These are phyloP conservation scores for Lepus townsendii DNA, from an alignment of 2,797 vertebrate species.

Conservation along the genomic window DNA sequence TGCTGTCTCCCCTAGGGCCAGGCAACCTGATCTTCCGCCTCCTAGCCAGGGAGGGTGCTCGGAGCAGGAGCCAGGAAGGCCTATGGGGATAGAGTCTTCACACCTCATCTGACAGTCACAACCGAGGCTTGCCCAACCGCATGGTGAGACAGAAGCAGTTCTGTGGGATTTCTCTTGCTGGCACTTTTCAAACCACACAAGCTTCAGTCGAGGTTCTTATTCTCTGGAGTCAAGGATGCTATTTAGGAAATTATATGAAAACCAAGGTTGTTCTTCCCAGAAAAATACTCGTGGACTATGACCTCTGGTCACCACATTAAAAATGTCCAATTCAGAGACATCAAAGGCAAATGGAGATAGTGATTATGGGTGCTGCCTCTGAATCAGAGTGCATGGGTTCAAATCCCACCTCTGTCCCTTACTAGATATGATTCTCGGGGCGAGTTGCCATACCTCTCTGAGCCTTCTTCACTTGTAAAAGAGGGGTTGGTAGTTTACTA, in stretches of 20 bases:
- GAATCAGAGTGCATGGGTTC: constrained; percentile 17
- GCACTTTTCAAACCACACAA: constrained; percentile 30
- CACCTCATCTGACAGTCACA: constrained; percentile 46
- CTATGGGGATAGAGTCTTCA: constrained; percentile 39
- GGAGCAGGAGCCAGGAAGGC: background rate
- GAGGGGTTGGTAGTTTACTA: background rate
- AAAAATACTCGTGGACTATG: constrained; percentile 45
- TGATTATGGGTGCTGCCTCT: constrained; percentile 48
- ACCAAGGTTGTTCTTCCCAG: constrained; percentile 36
- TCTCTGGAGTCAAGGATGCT: constrained; percentile 35
- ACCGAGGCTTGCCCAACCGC: background rate
- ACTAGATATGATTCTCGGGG: constrained; percentile 38
- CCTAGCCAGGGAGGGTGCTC: constrained; percentile 29
- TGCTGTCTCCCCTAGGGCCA: background rate
- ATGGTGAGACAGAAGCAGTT: background rate
- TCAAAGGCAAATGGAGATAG: constrained; percentile 11
- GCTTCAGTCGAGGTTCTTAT: constrained; percentile 19
- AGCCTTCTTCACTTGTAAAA: constrained; percentile 58
- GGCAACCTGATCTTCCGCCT: constrained; percentile 62
- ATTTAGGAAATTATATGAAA: constrained; percentile 67
- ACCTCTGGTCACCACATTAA: constrained; percentile 21
- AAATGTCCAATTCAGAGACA: constrained; percentile 37
- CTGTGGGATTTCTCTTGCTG: constrained; percentile 43
- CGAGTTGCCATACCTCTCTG: background rate
- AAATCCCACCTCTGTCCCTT: constrained; percentile 53